phyloP scores from a whole-genome alignment of 2,888 invertebrate genomes.

The Drosophila formosana region DNA sequence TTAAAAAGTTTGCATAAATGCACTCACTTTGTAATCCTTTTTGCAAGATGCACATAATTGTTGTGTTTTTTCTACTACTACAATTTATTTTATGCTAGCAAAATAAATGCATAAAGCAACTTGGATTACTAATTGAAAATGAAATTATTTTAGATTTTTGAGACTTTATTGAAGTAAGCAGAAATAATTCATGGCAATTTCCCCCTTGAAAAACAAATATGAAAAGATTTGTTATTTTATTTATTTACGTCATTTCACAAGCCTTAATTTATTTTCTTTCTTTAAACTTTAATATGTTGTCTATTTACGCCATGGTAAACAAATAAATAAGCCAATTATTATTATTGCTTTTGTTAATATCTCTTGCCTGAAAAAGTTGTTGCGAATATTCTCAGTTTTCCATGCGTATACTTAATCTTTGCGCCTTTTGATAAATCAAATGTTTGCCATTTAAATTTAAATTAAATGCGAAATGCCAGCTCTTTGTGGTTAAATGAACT shows the following conservation, averaged over 20 bases:
- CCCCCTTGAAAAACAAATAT: no score
- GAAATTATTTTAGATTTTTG: neutral
- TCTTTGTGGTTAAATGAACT: conserved; percentile 10
- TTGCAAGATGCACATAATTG: neutral
- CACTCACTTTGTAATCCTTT: conserved; percentile 1
- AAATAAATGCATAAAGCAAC: neutral
- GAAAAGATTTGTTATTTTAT: no score
- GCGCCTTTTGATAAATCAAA: no score
- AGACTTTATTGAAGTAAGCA: no score
- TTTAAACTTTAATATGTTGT: no score
- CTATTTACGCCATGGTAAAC: no score
- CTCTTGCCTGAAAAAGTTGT: neutral
- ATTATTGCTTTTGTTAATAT: neutral
- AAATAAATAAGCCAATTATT: no score
- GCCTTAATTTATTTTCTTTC: no score
- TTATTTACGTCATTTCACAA: no score
- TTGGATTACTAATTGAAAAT: neutral
- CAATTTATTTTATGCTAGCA: neutral
- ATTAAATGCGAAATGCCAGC: neutral
- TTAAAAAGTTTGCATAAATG: conserved; percentile 2
- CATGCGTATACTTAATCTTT: neutral
- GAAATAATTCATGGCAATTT: no score
- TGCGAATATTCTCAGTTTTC: neutral
- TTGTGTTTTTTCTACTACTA: neutral
- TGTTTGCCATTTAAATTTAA: neutral